phyloP scores from a whole-genome alignment of 1,140 invertebrate genomes.

The Drosophila ohnishii region DNA sequence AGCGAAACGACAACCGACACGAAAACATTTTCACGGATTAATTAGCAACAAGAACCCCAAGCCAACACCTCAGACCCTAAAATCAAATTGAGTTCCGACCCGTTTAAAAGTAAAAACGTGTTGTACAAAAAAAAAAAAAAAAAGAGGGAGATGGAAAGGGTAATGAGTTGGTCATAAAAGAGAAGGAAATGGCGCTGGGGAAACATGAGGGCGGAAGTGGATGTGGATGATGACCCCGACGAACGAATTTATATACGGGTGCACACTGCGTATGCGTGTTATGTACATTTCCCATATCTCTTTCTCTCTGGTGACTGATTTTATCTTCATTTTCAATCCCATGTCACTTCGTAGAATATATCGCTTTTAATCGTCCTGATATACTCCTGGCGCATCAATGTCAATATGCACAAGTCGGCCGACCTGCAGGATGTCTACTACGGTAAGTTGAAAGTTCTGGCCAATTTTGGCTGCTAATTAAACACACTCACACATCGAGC shows the following conservation, averaged over 20 bases:
- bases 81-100: conserved; percentile 28
- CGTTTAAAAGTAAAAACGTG: conserved; percentile 65
- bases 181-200: background rate
- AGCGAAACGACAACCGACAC: conserved; percentile 12
- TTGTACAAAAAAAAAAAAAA: conserved; percentile 14
- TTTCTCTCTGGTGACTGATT: conserved; percentile 14
- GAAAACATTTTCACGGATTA: conserved; percentile 55
- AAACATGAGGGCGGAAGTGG: conserved; percentile 11
- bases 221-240: conserved; percentile 23
- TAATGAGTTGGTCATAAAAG: conserved; percentile 17
- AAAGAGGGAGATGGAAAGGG: background rate
- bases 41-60: conserved; percentile 36
- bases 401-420: conserved; percentile 87
- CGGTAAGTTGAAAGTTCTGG: conserved; percentile 84
- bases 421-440: conserved; percentile 89
- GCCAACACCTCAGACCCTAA: conserved; percentile 31
- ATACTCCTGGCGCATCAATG: conserved; percentile 88
- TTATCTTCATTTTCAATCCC: background rate
- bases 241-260: conserved; percentile 26
- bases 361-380: conserved; percentile 88
- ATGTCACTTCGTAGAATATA: conserved; percentile 86
- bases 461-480: conserved; percentile 54
- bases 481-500: conserved; percentile 10
- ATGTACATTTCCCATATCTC: conserved; percentile 15
- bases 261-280: conserved; percentile 57